Evolutionary conservation across 1,140 invertebrate genomes (phyloP), one percentile per base, ranked within the genome.

Genomic region (Bombus fervidus): DNA sequence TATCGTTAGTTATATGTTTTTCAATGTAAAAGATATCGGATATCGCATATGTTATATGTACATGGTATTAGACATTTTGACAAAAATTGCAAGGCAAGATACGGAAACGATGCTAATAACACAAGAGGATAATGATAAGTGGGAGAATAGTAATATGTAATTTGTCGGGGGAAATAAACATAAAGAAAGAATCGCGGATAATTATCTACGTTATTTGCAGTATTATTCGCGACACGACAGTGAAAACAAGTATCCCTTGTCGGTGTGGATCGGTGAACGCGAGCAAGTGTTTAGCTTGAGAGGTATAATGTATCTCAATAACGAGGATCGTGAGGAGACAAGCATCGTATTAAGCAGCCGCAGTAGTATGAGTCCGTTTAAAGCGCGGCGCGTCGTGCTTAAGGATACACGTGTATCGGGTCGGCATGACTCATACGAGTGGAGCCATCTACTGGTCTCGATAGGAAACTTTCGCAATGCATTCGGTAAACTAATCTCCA

Each of bases 361-460:
- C 73, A 83, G 81, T 83, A 41, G 73, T 53, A 77, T 28, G 28
- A 41, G 41, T 83, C 62, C 3, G 64, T 31, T 47, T 39, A 53
- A 18, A 31, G 59, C 6, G 12, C 72, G 59, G 3, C 81, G 64
- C 43, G 22, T 37, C 25, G 64, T 69, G 28, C 28, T 34, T 34
- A 15, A 34, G 4, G 22, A 37, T 37, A 57, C 73, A 83, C 81
- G 81, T 83, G 81, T 77, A 57, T 53, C 81, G 43, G 13, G 82
- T 22, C 31, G n/a, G 39, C 81, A n/a, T 34, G 39, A 15, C 18
- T 31, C 39, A 37, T 59, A 39, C 62, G 74, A n/a, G 89, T 91
- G 84, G 86, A 86, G 90, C 89, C 90, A 91, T 90, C 90, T 91
- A 90, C 75, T 85, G 62, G 87, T 37, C 41, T 18, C 5, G 41